A percentile compares a stretch with the other conserved stretches of the same genome.
These are phyloP conservation scores for Hymenochirus boettgeri DNA, from an alignment of 2,113 vertebrate genomes.

Conservation along the genomic window DNA sequence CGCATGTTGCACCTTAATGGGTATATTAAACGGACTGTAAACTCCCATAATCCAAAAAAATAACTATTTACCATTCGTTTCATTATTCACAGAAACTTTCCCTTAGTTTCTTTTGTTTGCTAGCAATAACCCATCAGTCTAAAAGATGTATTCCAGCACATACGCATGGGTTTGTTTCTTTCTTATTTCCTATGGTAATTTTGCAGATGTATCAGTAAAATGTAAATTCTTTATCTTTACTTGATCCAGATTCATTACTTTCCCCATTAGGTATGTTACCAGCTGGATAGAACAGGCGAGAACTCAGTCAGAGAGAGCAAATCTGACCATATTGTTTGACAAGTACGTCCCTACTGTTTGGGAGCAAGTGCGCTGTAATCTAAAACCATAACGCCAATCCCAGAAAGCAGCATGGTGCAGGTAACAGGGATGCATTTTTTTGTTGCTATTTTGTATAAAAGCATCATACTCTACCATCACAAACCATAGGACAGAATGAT, in stretches of 20 bases:
- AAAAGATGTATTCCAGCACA: too few relatives aligned
- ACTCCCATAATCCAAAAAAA: too few relatives aligned
- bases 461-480: conserved; percentile 10
- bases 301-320: conserved; percentile 73
- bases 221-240: too few relatives aligned
- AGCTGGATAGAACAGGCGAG: conserved; percentile 63
- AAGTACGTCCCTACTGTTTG: conserved; percentile 65
- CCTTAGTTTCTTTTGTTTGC: too few relatives aligned
- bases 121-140: too few relatives aligned
- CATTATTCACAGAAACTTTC: too few relatives aligned
- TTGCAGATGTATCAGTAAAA: too few relatives aligned
- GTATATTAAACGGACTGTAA: too few relatives aligned
- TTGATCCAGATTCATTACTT: too few relatives aligned
- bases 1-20: too few relatives aligned
- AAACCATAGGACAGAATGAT: not conserved
- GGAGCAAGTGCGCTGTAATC: conserved; percentile 66
- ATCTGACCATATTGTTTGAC: conserved; percentile 73
- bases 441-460: conserved; percentile 12
- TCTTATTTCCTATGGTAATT: conserved; percentile 30
- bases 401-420: conserved; percentile 65
- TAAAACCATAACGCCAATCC: conserved; percentile 71
- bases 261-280: conserved; percentile 63
- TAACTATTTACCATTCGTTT: too few relatives aligned
- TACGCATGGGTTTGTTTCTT: conserved; percentile 13
- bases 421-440: conserved; percentile 30